Evolutionary conservation across 2,113 vertebrate genomes (phyloP).

Genomic region (Brachypteracias leptosomus): DNA sequence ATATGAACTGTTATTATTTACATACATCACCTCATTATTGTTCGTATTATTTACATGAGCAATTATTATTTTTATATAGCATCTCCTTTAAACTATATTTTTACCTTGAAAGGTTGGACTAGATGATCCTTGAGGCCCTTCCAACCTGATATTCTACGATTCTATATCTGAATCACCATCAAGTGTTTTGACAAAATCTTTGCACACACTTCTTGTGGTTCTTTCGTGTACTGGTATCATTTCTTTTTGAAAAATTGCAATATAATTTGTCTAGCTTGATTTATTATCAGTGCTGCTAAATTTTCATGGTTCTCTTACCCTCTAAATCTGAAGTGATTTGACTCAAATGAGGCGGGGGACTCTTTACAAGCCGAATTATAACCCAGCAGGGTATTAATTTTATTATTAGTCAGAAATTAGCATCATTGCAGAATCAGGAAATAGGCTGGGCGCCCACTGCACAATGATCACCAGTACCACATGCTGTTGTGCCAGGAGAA

Average conservation of each 20-base stretch:
- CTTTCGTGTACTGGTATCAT: neutral
- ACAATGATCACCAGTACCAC: neutral
- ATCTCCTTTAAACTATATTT: too few species aligned
- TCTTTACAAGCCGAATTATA: conserved; percentile 39
- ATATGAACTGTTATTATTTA: too few species aligned
- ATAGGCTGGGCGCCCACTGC: neutral
- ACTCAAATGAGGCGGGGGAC: conserved; percentile 32
- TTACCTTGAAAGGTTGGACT: too few species aligned
- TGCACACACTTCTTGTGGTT: neutral
- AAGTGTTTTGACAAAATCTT: neutral
- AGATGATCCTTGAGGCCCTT: too few species aligned
- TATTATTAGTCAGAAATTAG: conserved; percentile 30
- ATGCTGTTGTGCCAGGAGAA: neutral
- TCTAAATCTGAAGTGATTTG: conserved; percentile 45
- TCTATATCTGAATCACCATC: neutral
- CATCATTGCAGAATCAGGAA: neutral
- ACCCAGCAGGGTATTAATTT: conserved; percentile 45
- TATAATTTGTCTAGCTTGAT: neutral
- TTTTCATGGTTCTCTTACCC: neutral
- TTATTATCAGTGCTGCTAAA: neutral
- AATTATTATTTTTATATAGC: too few species aligned
- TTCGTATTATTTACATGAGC: too few species aligned
- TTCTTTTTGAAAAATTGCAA: neutral
- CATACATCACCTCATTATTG: too few species aligned
- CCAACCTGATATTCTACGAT: too few species aligned